Conservation (phyloP, 2,888 invertebrate genomes). For the Thecocarcelia acutangulata region DNA sequence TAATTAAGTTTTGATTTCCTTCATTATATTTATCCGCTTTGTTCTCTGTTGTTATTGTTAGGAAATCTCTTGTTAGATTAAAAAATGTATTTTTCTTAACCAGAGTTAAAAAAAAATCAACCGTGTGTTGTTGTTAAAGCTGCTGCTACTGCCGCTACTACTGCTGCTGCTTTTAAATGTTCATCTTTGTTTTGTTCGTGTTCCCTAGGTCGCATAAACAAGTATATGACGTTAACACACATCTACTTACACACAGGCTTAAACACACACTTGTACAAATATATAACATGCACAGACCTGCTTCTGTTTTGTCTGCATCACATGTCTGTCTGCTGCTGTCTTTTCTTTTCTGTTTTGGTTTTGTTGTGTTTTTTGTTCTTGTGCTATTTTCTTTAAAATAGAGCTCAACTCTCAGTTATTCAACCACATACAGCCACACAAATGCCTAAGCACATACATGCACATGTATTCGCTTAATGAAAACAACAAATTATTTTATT, state of each 20-base stretch:
- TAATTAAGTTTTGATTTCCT: background rate
- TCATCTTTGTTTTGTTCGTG: conserved; percentile 25
- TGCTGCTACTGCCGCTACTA: conserved; percentile 13
- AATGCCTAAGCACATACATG: background rate
- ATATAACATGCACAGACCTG: conserved; percentile 45
- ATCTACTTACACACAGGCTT: background rate
- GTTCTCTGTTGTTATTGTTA: conserved; percentile 51
- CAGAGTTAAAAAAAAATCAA: conserved; percentile 30
- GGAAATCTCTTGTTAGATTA: conserved; percentile 54
- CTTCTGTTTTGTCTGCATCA: conserved; percentile 44
- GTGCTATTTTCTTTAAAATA: conserved; percentile 34
- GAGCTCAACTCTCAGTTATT: conserved; percentile 36
- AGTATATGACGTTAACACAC: conserved; percentile 32
- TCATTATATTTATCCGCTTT: conserved; percentile 22
- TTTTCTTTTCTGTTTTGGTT: conserved; percentile 29
- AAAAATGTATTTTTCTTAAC: conserved; percentile 36
- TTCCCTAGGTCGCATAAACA: conserved; percentile 49
- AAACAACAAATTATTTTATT: conserved; percentile 41
- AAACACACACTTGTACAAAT: background rate
- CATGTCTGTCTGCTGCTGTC: conserved; percentile 39
- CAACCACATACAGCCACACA: conserved; percentile 10
- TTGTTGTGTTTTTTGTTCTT: conserved; percentile 23
- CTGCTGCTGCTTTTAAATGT: conserved; percentile 25
- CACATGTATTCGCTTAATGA: background rate
- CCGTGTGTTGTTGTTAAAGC: conserved; percentile 5